phyloP scores from a whole-genome alignment of 2,888 invertebrate species.

The Blastobasis lacticolella region DNA sequence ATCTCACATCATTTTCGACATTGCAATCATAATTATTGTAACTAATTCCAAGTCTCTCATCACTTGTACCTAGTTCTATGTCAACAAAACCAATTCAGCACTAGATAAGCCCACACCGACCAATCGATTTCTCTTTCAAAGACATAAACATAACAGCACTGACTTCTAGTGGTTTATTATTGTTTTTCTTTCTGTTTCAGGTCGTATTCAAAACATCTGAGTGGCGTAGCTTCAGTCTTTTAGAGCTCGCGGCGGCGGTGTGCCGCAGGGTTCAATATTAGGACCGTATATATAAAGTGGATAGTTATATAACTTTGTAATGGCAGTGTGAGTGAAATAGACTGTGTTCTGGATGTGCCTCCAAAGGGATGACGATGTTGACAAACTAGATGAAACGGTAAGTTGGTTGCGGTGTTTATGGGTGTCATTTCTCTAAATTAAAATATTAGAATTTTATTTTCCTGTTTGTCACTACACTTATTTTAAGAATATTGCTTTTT shows the following conservation, averaged over 20 bases:
- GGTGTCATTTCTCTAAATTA: not conserved
- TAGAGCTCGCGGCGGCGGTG: slow-evolving; percentile 41
- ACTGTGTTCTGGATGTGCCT: slow-evolving; percentile 61
- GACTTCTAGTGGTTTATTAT: slow-evolving; percentile 55
- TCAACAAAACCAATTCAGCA: not conserved
- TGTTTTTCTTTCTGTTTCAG: slow-evolving; percentile 70
- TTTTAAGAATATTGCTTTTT: not conserved
- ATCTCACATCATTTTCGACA: too few relatives aligned
- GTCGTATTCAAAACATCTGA: slow-evolving; percentile 68
- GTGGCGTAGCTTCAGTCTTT: slow-evolving; percentile 47
- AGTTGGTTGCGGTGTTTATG: slow-evolving; percentile 18
- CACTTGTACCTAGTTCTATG: too few relatives aligned
- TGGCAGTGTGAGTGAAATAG: slow-evolving; percentile 26
- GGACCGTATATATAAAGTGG: slow-evolving; percentile 25
- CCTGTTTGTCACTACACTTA: not conserved
- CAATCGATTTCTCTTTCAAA: slow-evolving; percentile 21
- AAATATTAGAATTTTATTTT: not conserved
- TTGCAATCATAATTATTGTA: too few relatives aligned
- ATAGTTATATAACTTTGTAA: slow-evolving; percentile 11
- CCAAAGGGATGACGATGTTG: slow-evolving; percentile 59
- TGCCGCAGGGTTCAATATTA: slow-evolving; percentile 45
- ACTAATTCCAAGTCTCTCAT: too few relatives aligned
- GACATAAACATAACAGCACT: slow-evolving; percentile 33
- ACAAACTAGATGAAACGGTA: slow-evolving; percentile 58
- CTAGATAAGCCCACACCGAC: slow-evolving; percentile 27